Percentiles rank a stretch among this genome's conserved stretches.
Conservation (phyloP, 2,113 vertebrate genomes). For the Lontra canadensis region DNA sequence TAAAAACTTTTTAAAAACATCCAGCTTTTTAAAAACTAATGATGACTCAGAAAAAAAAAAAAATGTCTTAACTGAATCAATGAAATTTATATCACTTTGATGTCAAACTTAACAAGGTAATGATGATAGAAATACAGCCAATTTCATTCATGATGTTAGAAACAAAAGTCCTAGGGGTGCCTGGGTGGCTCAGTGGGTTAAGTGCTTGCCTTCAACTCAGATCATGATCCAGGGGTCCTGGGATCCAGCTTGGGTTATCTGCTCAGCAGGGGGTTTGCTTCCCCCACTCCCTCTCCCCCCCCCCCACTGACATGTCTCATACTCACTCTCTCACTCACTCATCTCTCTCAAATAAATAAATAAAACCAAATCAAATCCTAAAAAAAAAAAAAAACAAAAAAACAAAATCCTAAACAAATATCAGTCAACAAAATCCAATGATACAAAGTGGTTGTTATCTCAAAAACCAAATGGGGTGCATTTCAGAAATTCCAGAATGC, state of each 20-base stretch:
- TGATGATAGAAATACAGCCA: not conserved
- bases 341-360: not conserved
- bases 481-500: not conserved
- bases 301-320: not conserved
- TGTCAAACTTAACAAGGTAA: not conserved
- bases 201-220: not conserved
- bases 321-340: not conserved
- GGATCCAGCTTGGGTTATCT: not conserved
- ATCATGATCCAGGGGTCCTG: not conserved
- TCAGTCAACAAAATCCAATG: not conserved
- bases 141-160: not conserved
- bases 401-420: not conserved
- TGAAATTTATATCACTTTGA: not conserved
- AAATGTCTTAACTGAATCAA: not conserved
- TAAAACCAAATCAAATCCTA: not conserved
- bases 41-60: not conserved
- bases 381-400: not conserved
- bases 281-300: not conserved
- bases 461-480: not conserved
- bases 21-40: not conserved
- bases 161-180: not conserved
- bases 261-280: not conserved
- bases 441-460: not conserved
- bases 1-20: not conserved
- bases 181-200: not conserved